Base-by-base conservation (phyloP, 2,888 invertebrate species). In the Notodonta dromedarius region DNA sequence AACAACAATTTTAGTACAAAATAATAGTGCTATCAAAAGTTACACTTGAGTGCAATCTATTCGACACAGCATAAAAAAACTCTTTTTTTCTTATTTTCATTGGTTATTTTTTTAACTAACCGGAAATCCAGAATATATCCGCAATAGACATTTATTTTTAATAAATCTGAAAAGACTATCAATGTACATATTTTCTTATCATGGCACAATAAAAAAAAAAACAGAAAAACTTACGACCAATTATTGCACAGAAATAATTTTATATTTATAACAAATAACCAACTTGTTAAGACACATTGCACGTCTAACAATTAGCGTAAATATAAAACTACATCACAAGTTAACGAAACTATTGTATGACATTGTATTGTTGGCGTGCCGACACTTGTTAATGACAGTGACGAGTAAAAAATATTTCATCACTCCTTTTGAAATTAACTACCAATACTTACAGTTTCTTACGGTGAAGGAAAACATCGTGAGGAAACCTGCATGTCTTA, bases 21-120 rank as follows among this genome's bases (percentile, higher is more conserved):
- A 39, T 7, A 67, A 62, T 53, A 40, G 59, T 64, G 67, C 69
- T 74, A 77, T 77, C 70, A 76, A 77, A 79, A 76, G 64, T 71
- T 65, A 67, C 66, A 75, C 63, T 16, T 65, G 65, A 62, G 69
- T 70, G 67, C 59, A 57, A 53, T 56, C 59, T 54, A 44, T 7
- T 61, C 9, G 55, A 54, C 60, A 61, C 66, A 64, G 35, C 58
- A 61, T 55, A 55, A 39, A 55, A 55, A 14, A 4, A 51, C 16
- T 6, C 5, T 9, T 44, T 44, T 44, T 44, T 24, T 24, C 24
- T 24, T 2, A 7, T 42, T 12, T 8, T 11, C 8, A 11, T 42
- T 8, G 8, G 12, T 11, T 4, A 11, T 42, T 42, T 42, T 35
- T 35, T 35, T 35, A 35, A 35, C 35, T 35, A 35, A 35, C 24